A percentile compares a stretch with the other conserved stretches of the same genome.
Evolutionary conservation across 2,888 invertebrate genomes (phyloP).

Genomic region (Nemurella pictetii): DNA sequence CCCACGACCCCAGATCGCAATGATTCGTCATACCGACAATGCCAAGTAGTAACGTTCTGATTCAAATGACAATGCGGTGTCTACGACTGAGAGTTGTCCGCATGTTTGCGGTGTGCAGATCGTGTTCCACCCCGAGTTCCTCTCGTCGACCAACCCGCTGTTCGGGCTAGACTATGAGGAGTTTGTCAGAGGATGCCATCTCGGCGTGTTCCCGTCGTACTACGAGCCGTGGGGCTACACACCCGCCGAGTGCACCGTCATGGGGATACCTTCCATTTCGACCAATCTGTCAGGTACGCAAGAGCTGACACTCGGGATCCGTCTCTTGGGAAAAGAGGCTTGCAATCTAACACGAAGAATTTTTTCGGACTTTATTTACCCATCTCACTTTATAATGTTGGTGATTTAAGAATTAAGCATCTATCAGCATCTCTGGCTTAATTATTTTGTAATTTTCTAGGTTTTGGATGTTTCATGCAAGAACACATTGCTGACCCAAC

Average conservation of each 20-base stretch:
- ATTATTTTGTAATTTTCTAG: no score
- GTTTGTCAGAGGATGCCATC: slow-evolving; percentile 97
- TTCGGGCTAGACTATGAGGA: slow-evolving; percentile 99
- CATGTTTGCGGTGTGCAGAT: no score
- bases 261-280: slow-evolving; percentile 98
- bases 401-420: no score
- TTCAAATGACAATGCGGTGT: no score
- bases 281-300: slow-evolving; percentile 92
- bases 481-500: slow-evolving; percentile 97
- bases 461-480: slow-evolving; percentile 98
- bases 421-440: no score
- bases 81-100: no score
- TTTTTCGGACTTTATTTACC: no score
- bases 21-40: no score
- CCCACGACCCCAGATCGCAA: no score
- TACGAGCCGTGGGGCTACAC: slow-evolving; percentile 99
- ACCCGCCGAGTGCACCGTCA: slow-evolving; percentile 99
- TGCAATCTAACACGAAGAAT: no score
- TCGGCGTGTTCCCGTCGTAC: slow-evolving; percentile 99
- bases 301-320: not conserved
- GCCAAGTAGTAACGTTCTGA: no score
- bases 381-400: no score
- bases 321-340: not conserved
- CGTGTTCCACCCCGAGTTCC: slow-evolving; percentile 98
- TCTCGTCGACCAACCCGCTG: slow-evolving; percentile 95